Evolutionary conservation across 2,113 vertebrate species (phyloP), one percentile per base, ranked within the genome.

Genomic region (Saguinus midas): DNA sequence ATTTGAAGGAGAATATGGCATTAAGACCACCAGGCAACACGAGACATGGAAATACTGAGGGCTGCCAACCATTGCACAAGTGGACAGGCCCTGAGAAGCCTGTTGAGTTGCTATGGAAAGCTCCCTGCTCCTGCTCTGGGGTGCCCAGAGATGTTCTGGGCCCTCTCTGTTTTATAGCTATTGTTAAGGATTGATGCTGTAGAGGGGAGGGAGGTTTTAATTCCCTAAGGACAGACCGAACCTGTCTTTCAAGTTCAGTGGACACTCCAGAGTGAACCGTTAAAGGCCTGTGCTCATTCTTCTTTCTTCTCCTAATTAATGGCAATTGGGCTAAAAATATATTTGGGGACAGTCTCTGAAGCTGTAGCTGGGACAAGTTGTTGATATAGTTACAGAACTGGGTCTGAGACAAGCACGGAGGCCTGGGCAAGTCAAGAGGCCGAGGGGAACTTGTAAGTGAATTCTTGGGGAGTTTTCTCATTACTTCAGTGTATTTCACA

Each of bases 311-410:
- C 25, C 40, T 64, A 57, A n/a, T 52, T 91, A 88, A 70, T 81
- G 85, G 66, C 23, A 85, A 8, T 45, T 58, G 50, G 78, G 87
- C 37, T 81, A 66, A 13, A 17, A 64, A 32, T 52, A 32, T 52
- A 72, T 92, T 88, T 94, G 23, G 29, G 75, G 23, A 81, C 50
- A 82, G 29, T 78, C 64, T 89, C 72, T 94, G 88, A 73, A 76
- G n/a, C 8, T 40, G 32, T 16, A 58, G 12, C 29, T 88, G 37
- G 29, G 52, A 82, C 40, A 40, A 64, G 7, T 73, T 88, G 66
- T 64, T 76, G 43, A 97, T 92, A 66, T 55, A 21, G 25, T 37
- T 76, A 57, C 35, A 89, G 45, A 76, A 64, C 43, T 45, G 82
- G 17, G 13, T 84, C 45, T 80, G 35, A 79, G 64, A 21, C 57